phyloP scores from a whole-genome alignment of 2,888 invertebrate genomes.

The Hypselothyrea guttata region DNA sequence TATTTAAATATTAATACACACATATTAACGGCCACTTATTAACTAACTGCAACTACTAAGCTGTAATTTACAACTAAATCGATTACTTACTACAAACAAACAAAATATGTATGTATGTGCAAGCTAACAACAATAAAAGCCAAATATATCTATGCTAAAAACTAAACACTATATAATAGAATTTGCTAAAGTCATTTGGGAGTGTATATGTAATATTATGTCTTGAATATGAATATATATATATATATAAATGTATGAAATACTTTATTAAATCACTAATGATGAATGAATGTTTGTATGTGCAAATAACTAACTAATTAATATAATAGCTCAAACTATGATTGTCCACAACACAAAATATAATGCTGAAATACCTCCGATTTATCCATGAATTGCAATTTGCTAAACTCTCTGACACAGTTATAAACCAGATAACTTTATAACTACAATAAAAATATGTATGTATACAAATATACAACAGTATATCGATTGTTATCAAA shows the following conservation, averaged over 20 bases:
- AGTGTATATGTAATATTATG: not conserved
- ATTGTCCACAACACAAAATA: slow-evolving; percentile 27
- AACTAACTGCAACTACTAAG: slow-evolving; percentile 2
- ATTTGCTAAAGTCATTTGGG: slow-evolving; percentile 1
- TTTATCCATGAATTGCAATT: slow-evolving; percentile 41
- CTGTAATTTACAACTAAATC: no score
- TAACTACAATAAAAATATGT: no score
- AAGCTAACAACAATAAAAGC: not conserved
- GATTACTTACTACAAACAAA: no score
- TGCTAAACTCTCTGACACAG: slow-evolving; percentile 14
- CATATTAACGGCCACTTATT: slow-evolving; percentile 11
- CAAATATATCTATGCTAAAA: slow-evolving; percentile 3
- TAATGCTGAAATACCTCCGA: slow-evolving; percentile 69
- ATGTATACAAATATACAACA: slow-evolving; percentile 10
- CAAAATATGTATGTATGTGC: slow-evolving; percentile 15
- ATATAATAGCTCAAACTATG: slow-evolving; percentile 24
- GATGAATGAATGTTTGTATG: slow-evolving; percentile 20
- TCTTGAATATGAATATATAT: not conserved
- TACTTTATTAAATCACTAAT: not conserved
- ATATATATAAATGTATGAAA: not conserved
- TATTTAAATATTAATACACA: slow-evolving; percentile 8
- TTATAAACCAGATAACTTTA: slow-evolving; percentile 4
- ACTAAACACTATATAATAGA: not conserved
- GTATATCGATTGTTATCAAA: slow-evolving; percentile 29
- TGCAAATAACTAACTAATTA: slow-evolving; percentile 7